phyloP scores from a whole-genome alignment of 2,888 invertebrate genomes.

The Eustalomyia histrio region DNA sequence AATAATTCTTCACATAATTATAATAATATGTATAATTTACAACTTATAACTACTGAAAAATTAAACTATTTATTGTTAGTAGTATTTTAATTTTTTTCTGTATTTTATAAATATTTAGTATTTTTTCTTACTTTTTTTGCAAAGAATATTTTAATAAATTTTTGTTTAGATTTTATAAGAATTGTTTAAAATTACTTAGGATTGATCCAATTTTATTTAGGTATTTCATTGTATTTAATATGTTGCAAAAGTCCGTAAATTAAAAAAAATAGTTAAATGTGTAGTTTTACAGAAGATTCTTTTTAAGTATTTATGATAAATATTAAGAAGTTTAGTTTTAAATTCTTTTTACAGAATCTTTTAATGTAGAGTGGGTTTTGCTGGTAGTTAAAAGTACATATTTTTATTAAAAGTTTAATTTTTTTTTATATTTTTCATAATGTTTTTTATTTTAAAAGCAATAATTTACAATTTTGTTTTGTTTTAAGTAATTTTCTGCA shows the following conservation, averaged over 20 bases:
- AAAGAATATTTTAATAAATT: constrained; percentile 59
- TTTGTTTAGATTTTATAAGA: not conserved
- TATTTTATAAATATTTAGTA: constrained; percentile 27
- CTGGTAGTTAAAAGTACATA: constrained; percentile 28
- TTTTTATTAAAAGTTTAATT: constrained; percentile 18
- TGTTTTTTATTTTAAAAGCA: constrained; percentile 54
- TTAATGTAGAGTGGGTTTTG: constrained; percentile 3
- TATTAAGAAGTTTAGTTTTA: not conserved
- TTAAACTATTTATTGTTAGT: constrained; percentile 67
- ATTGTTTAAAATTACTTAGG: constrained; percentile 1
- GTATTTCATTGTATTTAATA: not conserved
- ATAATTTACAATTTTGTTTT: constrained; percentile 55
- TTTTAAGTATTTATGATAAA: not conserved
- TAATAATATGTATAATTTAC: constrained; percentile 77
- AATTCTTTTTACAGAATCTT: not conserved
- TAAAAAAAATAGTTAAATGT: not conserved
- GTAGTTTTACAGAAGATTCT: constrained; percentile 15
- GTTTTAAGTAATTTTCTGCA: constrained; percentile 46
- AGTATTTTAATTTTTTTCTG: constrained; percentile 37
- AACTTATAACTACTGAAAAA: constrained; percentile 74
- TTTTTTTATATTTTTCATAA: constrained; percentile 15
- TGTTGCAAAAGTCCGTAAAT: constrained; percentile 24
- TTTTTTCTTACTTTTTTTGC: constrained; percentile 32
- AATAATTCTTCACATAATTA: constrained; percentile 38
- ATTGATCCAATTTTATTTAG: constrained; percentile 9